phyloP scores from a whole-genome alignment of 2,888 invertebrate species.

The Junonia oenone region DNA sequence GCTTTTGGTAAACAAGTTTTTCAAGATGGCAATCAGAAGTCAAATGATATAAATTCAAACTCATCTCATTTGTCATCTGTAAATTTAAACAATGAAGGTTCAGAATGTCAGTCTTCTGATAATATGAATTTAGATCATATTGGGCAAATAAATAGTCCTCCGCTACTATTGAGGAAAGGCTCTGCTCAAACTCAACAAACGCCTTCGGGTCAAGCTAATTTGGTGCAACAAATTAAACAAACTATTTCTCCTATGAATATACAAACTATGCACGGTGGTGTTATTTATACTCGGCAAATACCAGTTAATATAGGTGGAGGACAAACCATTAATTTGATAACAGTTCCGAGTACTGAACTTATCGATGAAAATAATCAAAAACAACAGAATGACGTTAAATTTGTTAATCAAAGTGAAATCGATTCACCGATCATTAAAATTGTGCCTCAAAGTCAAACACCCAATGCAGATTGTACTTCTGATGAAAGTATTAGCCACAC shows the following conservation, averaged over 20 bases:
- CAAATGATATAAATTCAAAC: conserved; percentile 46
- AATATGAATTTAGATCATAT: conserved; percentile 62
- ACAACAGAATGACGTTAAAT: conserved; percentile 49
- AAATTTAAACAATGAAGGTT: conserved; percentile 40
- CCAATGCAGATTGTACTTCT: conserved; percentile 43
- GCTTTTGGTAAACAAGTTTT: conserved; percentile 87
- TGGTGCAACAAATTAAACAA: conserved; percentile 73
- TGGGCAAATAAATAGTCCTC: conserved; percentile 57
- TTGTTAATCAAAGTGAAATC: conserved; percentile 48
- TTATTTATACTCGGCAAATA: conserved; percentile 86
- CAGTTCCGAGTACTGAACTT: conserved; percentile 70
- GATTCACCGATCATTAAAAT: conserved; percentile 71
- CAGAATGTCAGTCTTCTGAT: conserved; percentile 51
- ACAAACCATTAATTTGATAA: conserved; percentile 81
- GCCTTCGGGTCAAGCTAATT: conserved; percentile 43
- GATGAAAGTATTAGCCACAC: conserved; percentile 54
- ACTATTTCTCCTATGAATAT: conserved; percentile 77
- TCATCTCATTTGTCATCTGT: conserved; percentile 43
- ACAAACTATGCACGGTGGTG: conserved; percentile 83
- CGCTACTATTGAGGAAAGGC: conserved; percentile 58
- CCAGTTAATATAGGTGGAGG: conserved; percentile 80
- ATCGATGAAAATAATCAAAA: conserved; percentile 63
- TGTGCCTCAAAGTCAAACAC: conserved; percentile 55
- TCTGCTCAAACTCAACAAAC: conserved; percentile 48
- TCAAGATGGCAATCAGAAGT: conserved; percentile 62